A percentile compares a stretch with the other conserved stretches of the same genome.
Conservation (phyloP, 2,797 vertebrate species). For the Halcyon badia region DNA sequence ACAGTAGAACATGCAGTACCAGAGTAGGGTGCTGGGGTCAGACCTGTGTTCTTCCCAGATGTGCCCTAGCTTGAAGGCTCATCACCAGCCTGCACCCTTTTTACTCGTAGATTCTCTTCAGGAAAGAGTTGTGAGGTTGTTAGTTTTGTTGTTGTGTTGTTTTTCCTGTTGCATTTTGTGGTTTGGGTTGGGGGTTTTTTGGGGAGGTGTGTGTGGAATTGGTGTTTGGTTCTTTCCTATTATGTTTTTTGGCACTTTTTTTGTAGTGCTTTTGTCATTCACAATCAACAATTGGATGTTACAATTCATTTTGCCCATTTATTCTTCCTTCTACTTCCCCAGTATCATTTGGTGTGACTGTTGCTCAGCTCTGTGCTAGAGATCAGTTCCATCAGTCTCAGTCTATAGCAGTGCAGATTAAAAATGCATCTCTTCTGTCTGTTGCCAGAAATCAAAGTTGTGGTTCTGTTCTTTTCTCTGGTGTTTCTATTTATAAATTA, state of each 20-base stretch:
- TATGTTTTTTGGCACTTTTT: too few relatives aligned
- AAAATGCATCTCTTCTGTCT: background rate
- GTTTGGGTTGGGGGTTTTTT: too few relatives aligned
- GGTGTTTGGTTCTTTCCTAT: too few relatives aligned
- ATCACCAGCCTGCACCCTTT: background rate
- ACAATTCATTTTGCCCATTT: fast-evolving
- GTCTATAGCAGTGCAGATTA: background rate
- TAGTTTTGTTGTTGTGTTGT: too few relatives aligned
- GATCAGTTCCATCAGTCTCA: background rate
- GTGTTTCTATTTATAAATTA: background rate
- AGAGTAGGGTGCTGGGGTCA: background rate
- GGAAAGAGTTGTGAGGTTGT: background rate
- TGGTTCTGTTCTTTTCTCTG: background rate
- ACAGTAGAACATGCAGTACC: background rate
- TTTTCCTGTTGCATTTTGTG: background rate
- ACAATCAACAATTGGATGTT: background rate
- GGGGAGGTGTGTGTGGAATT: too few relatives aligned
- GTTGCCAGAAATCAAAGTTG: background rate
- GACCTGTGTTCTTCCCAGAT: background rate
- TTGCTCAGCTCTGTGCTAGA: background rate
- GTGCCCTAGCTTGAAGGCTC: fast-evolving
- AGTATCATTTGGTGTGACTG: background rate
- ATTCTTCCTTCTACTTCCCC: background rate
- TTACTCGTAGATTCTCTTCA: background rate
- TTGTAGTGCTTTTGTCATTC: background rate